Evolutionary conservation across 2,797 vertebrate species (phyloP).

Genomic region (Pelodytes ibericus): DNA sequence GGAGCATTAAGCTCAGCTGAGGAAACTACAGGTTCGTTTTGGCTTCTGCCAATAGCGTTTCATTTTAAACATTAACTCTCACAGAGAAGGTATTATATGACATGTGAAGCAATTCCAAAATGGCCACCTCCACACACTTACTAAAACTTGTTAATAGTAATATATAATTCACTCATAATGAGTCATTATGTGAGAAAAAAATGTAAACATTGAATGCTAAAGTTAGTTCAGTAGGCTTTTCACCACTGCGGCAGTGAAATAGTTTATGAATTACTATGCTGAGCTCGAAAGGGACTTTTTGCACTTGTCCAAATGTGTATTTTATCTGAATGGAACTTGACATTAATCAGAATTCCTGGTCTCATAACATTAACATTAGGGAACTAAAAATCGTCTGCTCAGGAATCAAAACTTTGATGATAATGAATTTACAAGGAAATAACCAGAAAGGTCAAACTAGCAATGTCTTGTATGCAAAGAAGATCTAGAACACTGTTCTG

Average conservation of each 20-base stretch:
- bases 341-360: slow-evolving; percentile 62
- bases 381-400: slow-evolving; percentile 62
- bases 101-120: no score
- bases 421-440: slow-evolving; percentile 63
- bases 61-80: no score
- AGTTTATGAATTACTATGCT: slow-evolving; percentile 47
- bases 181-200: no score
- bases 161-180: no score
- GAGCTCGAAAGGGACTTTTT: slow-evolving; percentile 57
- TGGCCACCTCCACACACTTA: no score
- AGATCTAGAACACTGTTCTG: slow-evolving; percentile 62
- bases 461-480: slow-evolving; percentile 61
- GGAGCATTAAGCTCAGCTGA: no score
- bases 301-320: slow-evolving; percentile 56
- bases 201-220: no score
- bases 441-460: slow-evolving; percentile 66
- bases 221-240: not conserved
- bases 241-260: not conserved
- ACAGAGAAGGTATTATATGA: no score
- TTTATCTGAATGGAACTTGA: slow-evolving; percentile 62
- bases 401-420: slow-evolving; percentile 60
- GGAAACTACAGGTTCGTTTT: no score
- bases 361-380: slow-evolving; percentile 64
- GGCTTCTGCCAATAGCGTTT: no score
- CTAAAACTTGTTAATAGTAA: no score